Evolutionary conservation across 2,113 vertebrate genomes (phyloP).

Genomic region (Epinephelus cyanopodus): DNA sequence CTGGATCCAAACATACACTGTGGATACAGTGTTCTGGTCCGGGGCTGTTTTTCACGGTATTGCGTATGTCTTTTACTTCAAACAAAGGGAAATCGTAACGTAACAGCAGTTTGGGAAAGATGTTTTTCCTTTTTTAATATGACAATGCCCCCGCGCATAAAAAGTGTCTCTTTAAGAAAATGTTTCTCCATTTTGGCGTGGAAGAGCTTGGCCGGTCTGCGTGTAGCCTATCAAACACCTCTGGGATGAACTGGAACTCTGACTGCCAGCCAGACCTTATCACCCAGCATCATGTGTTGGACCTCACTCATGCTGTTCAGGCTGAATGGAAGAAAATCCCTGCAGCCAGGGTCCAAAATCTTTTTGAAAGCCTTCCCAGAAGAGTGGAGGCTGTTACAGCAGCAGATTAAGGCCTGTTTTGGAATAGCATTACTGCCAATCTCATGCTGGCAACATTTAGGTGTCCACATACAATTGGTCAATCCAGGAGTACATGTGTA

Average conservation of each 20-base stretch:
- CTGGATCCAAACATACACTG: background rate
- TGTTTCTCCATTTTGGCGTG: background rate
- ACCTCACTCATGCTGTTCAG: constrained; percentile 27
- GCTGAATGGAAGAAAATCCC: constrained; percentile 38
- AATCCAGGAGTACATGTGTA: background rate
- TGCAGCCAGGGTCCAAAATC: constrained; percentile 32
- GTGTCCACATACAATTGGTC: background rate
- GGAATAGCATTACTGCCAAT: background rate
- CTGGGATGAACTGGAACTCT: constrained; percentile 16
- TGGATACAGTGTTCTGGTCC: background rate
- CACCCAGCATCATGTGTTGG: constrained; percentile 6
- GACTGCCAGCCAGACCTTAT: constrained; percentile 24
- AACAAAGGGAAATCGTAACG: background rate
- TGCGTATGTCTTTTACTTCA: background rate
- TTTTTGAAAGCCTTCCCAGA: constrained; percentile 32
- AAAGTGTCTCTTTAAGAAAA: background rate
- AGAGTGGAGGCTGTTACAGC: background rate
- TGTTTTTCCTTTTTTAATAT: background rate
- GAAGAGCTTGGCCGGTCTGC: constrained; percentile 7
- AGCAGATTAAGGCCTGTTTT: constrained; percentile 22
- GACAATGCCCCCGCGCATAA: background rate
- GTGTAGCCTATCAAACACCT: constrained; percentile 7
- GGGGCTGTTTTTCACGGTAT: background rate
- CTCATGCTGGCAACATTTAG: background rate
- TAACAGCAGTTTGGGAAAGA: background rate